These are phyloP conservation scores for Drosophila niveifrons DNA, from an alignment of 2,888 invertebrate species.

Conservation along the genomic window DNA sequence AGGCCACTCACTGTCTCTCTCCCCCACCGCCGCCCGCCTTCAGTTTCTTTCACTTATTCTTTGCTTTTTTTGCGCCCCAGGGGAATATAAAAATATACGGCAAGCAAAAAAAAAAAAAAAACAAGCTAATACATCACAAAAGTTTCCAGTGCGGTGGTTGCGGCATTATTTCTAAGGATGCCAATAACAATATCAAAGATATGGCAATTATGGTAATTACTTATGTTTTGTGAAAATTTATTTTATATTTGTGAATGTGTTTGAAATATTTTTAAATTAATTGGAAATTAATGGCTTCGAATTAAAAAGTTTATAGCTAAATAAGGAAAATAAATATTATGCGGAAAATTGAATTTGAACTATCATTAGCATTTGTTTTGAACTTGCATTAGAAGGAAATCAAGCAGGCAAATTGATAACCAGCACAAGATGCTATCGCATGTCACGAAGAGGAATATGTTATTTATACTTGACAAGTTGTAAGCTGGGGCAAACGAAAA, in stretches of 20 bases:
- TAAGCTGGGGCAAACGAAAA: slow-evolving; percentile 23
- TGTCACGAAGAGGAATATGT: background rate
- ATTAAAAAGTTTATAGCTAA: background rate
- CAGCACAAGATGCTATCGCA: background rate
- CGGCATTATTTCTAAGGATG: background rate
- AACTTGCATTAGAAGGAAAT: background rate
- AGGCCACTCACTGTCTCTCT: background rate
- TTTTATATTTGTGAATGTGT: background rate
- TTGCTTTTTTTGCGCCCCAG: background rate
- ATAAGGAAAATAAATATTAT: too few relatives aligned
- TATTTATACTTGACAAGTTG: slow-evolving; percentile 2
- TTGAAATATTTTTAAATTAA: background rate
- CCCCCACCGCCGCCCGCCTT: background rate
- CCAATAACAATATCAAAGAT: background rate
- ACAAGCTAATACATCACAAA: slow-evolving; percentile 22
- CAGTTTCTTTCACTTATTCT: background rate
- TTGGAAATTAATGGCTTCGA: background rate
- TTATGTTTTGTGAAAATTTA: background rate
- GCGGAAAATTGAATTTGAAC: background rate
- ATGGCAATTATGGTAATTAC: slow-evolving; percentile 20
- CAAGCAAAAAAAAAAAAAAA: background rate
- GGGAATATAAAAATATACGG: background rate
- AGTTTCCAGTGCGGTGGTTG: slow-evolving; percentile 14
- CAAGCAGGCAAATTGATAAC: background rate
- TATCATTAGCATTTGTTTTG: background rate